Conservation (phyloP, 2,888 invertebrate genomes). For the Cosmia trapezina region DNA sequence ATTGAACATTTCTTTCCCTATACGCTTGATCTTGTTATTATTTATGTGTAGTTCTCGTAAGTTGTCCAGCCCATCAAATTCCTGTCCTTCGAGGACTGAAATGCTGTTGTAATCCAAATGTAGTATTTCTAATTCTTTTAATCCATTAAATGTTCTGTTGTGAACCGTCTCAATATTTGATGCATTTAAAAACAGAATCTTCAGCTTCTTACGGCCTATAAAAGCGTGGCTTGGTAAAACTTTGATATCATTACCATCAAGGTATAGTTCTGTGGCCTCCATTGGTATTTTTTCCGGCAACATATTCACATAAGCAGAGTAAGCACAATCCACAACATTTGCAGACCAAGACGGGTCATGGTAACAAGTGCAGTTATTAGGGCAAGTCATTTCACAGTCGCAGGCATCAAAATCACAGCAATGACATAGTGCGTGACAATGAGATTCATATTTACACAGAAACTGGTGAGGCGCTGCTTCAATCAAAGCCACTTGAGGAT, state of each 20-base stretch:
- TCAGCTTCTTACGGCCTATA: slow-evolving; percentile 95
- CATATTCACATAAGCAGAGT: slow-evolving; percentile 92
- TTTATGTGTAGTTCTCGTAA: slow-evolving; percentile 93
- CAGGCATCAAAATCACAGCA: slow-evolving; percentile 98
- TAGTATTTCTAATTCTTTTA: slow-evolving; percentile 93
- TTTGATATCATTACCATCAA: slow-evolving; percentile 95
- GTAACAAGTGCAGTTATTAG: slow-evolving; percentile 96
- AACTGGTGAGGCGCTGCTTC: slow-evolving; percentile 95
- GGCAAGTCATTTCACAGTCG: slow-evolving; percentile 98
- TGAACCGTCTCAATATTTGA: slow-evolving; percentile 95
- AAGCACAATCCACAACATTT: slow-evolving; percentile 96
- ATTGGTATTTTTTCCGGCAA: slow-evolving; percentile 96
- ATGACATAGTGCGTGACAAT: slow-evolving; percentile 96
- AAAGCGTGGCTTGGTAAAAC: slow-evolving; percentile 95
- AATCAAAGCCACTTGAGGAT: slow-evolving; percentile 93
- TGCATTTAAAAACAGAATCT: slow-evolving; percentile 94
- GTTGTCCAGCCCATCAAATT: slow-evolving; percentile 94
- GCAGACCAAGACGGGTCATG: slow-evolving; percentile 96
- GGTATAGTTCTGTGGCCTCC: slow-evolving; percentile 96
- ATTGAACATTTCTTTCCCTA: slow-evolving; percentile 93
- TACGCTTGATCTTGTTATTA: slow-evolving; percentile 92
- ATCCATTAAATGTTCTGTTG: slow-evolving; percentile 96
- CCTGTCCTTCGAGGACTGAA: slow-evolving; percentile 93
- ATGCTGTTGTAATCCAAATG: slow-evolving; percentile 94
- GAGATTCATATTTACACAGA: slow-evolving; percentile 95